Evolutionary conservation across 2,113 vertebrate genomes (phyloP).

Genomic region (Tamias sibiricus): DNA sequence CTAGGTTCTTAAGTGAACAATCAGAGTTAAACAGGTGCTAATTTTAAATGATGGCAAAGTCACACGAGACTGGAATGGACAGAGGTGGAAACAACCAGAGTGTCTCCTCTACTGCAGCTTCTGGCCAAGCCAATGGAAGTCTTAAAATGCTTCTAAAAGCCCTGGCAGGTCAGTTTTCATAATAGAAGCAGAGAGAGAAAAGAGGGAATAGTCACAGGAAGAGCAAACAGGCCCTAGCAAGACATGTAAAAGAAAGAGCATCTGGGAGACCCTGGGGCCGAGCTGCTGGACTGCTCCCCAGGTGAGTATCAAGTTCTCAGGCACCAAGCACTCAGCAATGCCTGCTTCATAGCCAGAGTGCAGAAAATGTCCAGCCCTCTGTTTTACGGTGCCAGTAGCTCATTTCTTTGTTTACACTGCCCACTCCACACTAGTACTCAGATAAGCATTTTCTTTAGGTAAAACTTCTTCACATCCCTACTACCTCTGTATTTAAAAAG

Average conservation of each 20-base stretch:
- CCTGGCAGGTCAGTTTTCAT: neutral
- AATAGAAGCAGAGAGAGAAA: neutral
- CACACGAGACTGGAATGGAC: neutral
- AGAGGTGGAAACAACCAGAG: neutral
- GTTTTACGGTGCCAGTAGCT: neutral
- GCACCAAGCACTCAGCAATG: neutral
- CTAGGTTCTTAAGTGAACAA: neutral
- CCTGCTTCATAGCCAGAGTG: too few species aligned
- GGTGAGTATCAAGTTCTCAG: accelerated
- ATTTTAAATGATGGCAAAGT: neutral
- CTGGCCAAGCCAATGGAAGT: neutral
- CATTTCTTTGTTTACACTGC: neutral
- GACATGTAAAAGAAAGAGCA: too few species aligned
- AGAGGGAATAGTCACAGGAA: accelerated
- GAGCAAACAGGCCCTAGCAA: neutral
- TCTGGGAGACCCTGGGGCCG: neutral
- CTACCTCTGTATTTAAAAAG: neutral
- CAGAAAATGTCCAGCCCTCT: neutral
- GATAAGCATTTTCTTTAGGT: neutral
- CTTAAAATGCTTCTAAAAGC: neutral
- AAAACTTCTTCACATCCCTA: neutral
- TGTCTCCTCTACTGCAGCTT: too few species aligned
- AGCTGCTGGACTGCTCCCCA: too few species aligned
- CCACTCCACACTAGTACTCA: neutral
- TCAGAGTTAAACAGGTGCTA: neutral